Conservation (phyloP, 2,797 vertebrate species). For the Dicrostonyx torquatus region DNA sequence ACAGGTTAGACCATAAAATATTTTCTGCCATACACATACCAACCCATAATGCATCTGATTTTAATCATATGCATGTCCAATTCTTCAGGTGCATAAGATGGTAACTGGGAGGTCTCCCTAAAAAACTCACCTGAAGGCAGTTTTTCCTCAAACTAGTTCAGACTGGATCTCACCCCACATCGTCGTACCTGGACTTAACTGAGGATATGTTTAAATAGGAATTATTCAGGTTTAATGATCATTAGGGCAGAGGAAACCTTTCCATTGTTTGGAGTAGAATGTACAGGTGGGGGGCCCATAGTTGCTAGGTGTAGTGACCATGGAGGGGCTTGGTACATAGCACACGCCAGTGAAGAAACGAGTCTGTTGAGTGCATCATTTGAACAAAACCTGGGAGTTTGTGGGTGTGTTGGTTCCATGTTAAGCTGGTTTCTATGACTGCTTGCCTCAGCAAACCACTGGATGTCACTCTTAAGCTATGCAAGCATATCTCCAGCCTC, state of each 20-base stretch:
- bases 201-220: background rate
- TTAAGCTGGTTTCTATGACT: background rate
- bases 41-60: background rate
- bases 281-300: too few species aligned
- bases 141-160: background rate
- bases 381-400: too few species aligned
- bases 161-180: background rate
- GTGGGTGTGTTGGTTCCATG: background rate
- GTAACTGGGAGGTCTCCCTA: background rate
- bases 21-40: background rate
- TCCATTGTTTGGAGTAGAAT: background rate
- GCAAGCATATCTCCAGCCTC: background rate
- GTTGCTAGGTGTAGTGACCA: background rate
- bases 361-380: background rate
- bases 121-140: background rate
- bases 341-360: too few species aligned
- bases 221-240: background rate
- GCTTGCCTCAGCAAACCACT: slow-evolving; percentile 69
- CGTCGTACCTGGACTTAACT: background rate
- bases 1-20: background rate
- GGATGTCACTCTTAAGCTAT: slow-evolving; percentile 80
- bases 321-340: background rate
- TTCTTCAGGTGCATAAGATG: background rate
- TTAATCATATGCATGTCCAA: background rate
- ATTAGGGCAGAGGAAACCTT: background rate